Base-by-base conservation (phyloP, 1,140 invertebrate species). In the Bombyx mori region DNA sequence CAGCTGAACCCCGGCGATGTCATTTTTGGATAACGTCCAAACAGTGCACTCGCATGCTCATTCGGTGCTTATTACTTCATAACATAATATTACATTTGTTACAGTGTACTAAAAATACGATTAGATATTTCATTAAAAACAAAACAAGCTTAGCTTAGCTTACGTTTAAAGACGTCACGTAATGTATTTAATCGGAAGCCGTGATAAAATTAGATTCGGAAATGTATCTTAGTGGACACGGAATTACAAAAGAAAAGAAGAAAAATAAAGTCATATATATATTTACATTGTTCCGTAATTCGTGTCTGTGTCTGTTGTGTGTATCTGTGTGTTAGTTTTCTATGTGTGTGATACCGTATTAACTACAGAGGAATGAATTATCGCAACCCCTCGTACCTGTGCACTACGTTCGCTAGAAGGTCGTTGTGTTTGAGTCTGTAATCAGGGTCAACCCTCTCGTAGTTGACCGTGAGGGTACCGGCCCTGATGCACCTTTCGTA, bases 341-440 rank as follows among this genome's bases (percentile, higher is more conserved):
- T 54, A 44, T 18, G 12, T 22, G 48, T 35, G 45, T 5, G 46
- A 1, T 47, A 42, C 43, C 26, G 43, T 12, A 18, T 45, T 54
- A 18, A 18, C 9, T n/a, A n/a, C 7, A 9, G 48, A 48, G 10
- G 42, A 50, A 59, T 57, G 42, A 44, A 53, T 8, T 50, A 51
- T 49, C 26, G 2, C 26, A 35, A 35, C 26, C 26, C 26, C 4
- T 35, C 26, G 26, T 87, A 98, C 97, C 97, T 97, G 91, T 99
- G 97, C 48, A 97, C 95, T 71, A 96, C 93, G 86, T 99, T 98
- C 58, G 97, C 95, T 43, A 99, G 91, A 3, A 97, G 91, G 88
- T 99, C 98, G 82, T 98, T 97, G 87, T 98, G 94, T 81, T 97
- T 95, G 42, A 99, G 90, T 75, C 93, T 91, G 88, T 99, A 99